Base-by-base conservation (phyloP, 2,113 vertebrate species). In the Melanerpes formicivorus region DNA sequence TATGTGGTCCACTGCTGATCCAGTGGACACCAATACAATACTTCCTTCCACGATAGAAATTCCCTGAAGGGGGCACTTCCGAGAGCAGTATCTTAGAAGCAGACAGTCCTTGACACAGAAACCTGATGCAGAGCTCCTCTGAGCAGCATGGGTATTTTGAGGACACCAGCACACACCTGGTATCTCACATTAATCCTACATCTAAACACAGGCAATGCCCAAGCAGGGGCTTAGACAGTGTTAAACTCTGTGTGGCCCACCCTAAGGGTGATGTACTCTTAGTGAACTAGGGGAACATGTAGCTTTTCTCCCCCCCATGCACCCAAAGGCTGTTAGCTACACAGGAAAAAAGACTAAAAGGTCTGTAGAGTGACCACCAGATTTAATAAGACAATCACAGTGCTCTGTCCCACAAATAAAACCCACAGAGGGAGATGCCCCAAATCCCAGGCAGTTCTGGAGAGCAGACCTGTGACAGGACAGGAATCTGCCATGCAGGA, bases 81-180 rank as follows among this genome's bases (percentile, higher is more conserved):
- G 3, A 86, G 55, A 92, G 62, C 64, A 7, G 9, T 14, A 64
- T 52, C 80, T 19, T 58, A 82, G 9, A 26, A 84, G 65, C 62
- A 92, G 85, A 44, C 56, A 80, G 67, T 72, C 74, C 86, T 70
- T 74, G 75, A 90, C 65, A 84, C 21, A 89, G 89, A 96, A 93
- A 95, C 34, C 64, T 80, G 60, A 91, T 52, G 92, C 93, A 86
- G 79, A 80, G 74, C 84, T 91, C 7, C 37, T 71, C n/a, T 0
- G 1, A 59, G 80, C 54, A 91, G 52, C 80, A 54, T 1, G 3
- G 89, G 73, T 80, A 78, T 74, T 83, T 78, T 42, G 66, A 91
- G 95, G 93, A 90, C 74, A 77, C 81, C 52, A 79, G 56, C 25
- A 42, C 55, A 66, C 83, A 91, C 76, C 82, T 79, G 83, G 23